Base-by-base conservation (phyloP, 2,113 vertebrate genomes). In the Prunella himalayana region DNA sequence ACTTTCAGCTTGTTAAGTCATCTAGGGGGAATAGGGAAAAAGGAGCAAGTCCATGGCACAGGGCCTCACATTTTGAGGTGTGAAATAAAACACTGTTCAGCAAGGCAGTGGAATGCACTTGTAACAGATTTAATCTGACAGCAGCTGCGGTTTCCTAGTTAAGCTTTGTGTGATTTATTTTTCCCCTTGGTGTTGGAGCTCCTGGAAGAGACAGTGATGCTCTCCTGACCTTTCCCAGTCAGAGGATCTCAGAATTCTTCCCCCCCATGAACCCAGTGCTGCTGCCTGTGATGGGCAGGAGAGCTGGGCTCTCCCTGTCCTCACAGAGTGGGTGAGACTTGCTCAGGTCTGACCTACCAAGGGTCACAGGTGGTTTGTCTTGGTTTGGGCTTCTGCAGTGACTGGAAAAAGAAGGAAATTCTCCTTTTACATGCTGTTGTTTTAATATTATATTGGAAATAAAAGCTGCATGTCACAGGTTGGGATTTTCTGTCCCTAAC, bases 1-100 rank as follows among this genome's bases (percentile, higher is more conserved):
- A 97, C 95, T 97, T 95, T 87, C 89, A 98, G 96, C 96, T 97
- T 96, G 95, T 98, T 97, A 97, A 96, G 93, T 96, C 95, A 96
- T 92, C 75, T 53, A 86, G 69, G 86, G 96, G 92, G 73, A 92
- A 96, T 86, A 96, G 85, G 91, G 96, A 60, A 94, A 95, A 95
- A 88, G 92, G 93, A 93, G 75, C 93, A 90, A 97, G 95, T 93
- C 96, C 50, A 3, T 92, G 84, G 96, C 89, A 89, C 94, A 20
- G 94, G 95, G 88, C 95, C 92, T 95, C 92, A 94, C 88, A 94
- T 84, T 97, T 78, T 39, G 79, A 93, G 86, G 85, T 93, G 93
- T 92, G 96, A 97, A 97, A 97, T 86, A 95, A 94, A 96, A 90
- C 94, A 93, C 91, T 94, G 76, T 95, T 95, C 90, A 81, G 82